Evolutionary conservation across 1,140 invertebrate species (phyloP).

Genomic region (Anastrepha ludens): DNA sequence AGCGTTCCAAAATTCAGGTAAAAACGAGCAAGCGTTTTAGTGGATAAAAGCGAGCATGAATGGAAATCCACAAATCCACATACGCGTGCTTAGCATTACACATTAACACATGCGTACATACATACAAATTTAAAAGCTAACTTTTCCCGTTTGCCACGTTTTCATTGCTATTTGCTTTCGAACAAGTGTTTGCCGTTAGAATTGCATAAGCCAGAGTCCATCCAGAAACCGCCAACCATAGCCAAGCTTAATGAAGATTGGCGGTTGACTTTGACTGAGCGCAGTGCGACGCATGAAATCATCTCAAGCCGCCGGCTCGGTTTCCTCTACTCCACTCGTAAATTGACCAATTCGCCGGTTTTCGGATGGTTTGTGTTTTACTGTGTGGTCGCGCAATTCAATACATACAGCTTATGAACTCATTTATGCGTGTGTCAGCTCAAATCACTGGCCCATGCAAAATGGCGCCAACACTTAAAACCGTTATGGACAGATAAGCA

Average conservation of each 20-base stretch:
- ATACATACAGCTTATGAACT: neutral
- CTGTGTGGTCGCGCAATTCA: neutral
- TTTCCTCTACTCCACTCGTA: too few species aligned
- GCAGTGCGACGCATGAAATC: neutral
- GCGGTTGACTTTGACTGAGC: neutral
- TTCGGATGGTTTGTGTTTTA: neutral
- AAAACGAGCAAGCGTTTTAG: too few species aligned
- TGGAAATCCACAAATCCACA: too few species aligned
- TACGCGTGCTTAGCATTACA: too few species aligned
- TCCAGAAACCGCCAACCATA: too few species aligned
- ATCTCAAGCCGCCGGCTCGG: neutral
- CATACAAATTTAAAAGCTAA: too few species aligned
- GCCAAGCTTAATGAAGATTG: neutral
- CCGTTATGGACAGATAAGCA: neutral
- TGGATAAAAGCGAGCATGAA: too few species aligned
- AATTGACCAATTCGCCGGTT: too few species aligned
- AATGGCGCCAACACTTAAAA: neutral
- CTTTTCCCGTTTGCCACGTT: too few species aligned
- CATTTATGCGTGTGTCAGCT: neutral
- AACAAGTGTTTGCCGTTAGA: neutral
- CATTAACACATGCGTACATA: too few species aligned
- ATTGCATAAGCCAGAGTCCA: neutral
- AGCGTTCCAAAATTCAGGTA: too few species aligned
- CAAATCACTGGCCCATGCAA: conserved; percentile 1
- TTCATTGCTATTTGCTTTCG: too few species aligned